Evolutionary conservation across 1,140 invertebrate species (phyloP).

Genomic region (Dryas iulia): DNA sequence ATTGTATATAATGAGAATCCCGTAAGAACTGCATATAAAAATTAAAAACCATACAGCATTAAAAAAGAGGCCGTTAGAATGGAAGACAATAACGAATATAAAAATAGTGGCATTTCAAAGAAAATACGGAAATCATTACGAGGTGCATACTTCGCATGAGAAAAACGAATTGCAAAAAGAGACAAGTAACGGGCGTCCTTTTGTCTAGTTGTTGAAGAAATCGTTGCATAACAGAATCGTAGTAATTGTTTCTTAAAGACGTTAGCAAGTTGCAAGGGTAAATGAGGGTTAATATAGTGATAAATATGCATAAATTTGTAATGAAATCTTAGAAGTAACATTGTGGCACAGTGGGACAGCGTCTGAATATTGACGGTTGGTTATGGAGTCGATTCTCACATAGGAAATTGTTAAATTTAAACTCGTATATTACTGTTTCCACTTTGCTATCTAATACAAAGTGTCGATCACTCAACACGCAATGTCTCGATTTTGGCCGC

Average conservation of each 20-base stretch:
- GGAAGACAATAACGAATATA: not conserved
- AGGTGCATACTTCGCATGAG: slow-evolving; percentile 31
- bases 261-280: not conserved
- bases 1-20: no score
- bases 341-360: not conserved
- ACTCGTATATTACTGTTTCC: no score
- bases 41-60: not conserved
- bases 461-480: no score
- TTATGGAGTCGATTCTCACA: no score
- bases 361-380: not conserved
- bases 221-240: not conserved
- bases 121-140: not conserved
- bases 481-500: no score
- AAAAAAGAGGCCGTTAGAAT: not conserved
- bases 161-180: slow-evolving; percentile 45
- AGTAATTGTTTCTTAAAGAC: not conserved
- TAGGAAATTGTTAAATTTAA: no score
- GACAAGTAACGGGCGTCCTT: slow-evolving; percentile 49
- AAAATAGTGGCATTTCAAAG: not conserved
- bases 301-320: not conserved
- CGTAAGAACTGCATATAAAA: not conserved
- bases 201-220: slow-evolving; percentile 39
- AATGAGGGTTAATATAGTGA: not conserved
- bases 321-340: not conserved
- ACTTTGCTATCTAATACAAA: no score